Evolutionary conservation across 2,797 vertebrate species (phyloP), one percentile per base, ranked within the genome.

Genomic region (Sylvilagus floridanus): DNA sequence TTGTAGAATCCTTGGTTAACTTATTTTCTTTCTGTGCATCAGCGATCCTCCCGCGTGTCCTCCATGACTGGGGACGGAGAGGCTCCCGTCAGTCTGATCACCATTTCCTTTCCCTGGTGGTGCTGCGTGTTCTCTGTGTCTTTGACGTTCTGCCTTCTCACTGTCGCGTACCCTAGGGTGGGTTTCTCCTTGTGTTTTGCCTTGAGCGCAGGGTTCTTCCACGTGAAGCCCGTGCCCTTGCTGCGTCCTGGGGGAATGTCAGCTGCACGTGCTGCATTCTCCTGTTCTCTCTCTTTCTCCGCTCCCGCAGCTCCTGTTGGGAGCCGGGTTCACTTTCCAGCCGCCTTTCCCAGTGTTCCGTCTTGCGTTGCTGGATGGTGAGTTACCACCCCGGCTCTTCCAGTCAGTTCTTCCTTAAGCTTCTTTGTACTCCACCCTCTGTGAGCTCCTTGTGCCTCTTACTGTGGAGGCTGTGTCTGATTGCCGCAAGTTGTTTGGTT

Each of bases 201-300:
- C 81, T 90, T 54, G 28, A 71, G 63, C 21, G 75, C 52, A 3
- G 71, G 57, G 77, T 30, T 89, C 52, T 84, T 94, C 11, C 14
- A 0, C 24, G 6, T 69, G 50, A 9, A 11, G n/a, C 71, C 16
- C 30, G 0, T 66, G 19, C 75, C 92, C 93, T 72, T 57, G 32
- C 52, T 96, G n/a, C 65, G 42, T 72, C 68, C 68, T 81, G 26
- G 77, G 68, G 91, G 91, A 87, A 76, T 72, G 84, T 81, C 22
- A 26, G 22, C 24, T 26, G 13, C 10, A 54, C 30, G 32, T 35
- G 24, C 1, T 63, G 5, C 28, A 22, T 68, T 32, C 84, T 69
- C 42, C 24, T 0, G 1, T 57, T 86, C 28, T 68, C 52, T 71
- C 76, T 79, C 37, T 75, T 91, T 50, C 66, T 91, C 88, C 62